Evolutionary conservation across 2,113 vertebrate species (phyloP).

Genomic region (Corythaeola cristata): DNA sequence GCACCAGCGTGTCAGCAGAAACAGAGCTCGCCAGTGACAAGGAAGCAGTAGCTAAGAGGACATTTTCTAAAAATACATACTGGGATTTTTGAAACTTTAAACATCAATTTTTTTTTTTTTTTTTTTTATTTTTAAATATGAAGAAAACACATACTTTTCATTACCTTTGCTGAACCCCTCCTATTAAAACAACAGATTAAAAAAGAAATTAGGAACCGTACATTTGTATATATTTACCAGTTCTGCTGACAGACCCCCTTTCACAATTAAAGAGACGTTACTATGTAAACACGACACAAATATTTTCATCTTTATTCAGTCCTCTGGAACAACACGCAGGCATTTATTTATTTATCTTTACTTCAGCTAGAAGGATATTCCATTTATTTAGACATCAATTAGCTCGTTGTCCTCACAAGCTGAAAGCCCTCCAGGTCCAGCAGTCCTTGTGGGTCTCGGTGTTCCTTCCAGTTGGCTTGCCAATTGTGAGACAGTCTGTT

Average conservation of each 20-base stretch:
- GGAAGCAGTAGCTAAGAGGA: background rate
- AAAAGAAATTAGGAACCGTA: background rate
- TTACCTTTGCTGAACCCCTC: background rate
- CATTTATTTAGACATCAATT: conserved; percentile 38
- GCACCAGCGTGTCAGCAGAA: background rate
- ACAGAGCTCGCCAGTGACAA: background rate
- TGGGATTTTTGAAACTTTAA: background rate
- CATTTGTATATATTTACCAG: background rate
- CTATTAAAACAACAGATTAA: background rate
- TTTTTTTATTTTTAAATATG: background rate
- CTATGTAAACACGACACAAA: background rate
- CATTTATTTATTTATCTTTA: conserved; percentile 33
- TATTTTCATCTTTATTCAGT: background rate
- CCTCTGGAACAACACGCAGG: background rate
- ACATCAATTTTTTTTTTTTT: background rate
- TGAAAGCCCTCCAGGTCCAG: conserved; percentile 19
- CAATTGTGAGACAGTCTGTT: conserved; percentile 26
- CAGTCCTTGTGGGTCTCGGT: conserved; percentile 32
- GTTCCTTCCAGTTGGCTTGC: conserved; percentile 47
- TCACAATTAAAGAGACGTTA: background rate
- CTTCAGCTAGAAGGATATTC: conserved; percentile 5
- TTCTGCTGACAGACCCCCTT: background rate
- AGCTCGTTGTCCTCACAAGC: conserved; percentile 23
- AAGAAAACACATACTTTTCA: background rate
- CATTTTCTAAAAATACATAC: background rate